Base-by-base conservation (phyloP, 1,140 invertebrate genomes). In the Bombus soroeensis region DNA sequence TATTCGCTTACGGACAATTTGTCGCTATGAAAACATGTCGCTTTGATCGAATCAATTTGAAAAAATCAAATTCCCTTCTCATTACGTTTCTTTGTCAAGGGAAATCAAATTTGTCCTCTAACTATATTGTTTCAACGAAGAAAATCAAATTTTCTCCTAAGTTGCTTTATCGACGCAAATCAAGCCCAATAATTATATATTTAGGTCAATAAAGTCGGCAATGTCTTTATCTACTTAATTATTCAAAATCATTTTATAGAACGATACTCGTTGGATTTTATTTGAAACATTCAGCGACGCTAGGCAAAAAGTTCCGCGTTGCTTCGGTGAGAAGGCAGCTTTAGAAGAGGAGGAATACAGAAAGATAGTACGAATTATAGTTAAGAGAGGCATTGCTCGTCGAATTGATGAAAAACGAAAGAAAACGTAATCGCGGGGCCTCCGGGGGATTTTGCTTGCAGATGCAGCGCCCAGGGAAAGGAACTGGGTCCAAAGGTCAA, bases 341-440 rank as follows among this genome's bases (percentile, higher is more conserved):
- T 22, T 22, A 6, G 18, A 25, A 28, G 37, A 12, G 28, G 10
- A 59, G 34, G 59, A n/a, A 59, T 13, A 22, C 37, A 2, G 6
- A 39, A 13, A 59, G 28, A 22, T 22, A 53, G 18, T 15, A 8
- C 43, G 73, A 81, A 79, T 88, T 83, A 76, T 62, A 62, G 59
- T 15, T 32, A 73, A 41, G n/a, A 59, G 75, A 34, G 70, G 57
- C 57, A 62, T 53, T 47, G 32, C 76, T 76, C 83, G 79, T 88
- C 70, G 84, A 83, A 90, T 89, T 72, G 88, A 89, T 81, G 77
- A 74, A 78, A 71, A 89, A 73, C 57, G 68, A 89, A 62, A n/a
- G 81, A 81, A 77, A 89, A 84, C 41, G 81, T 83, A 90, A 90
- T 89, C 81, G 66, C 73, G 53, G 3, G 28, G 47, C 28, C 70